Evolutionary conservation across 2,113 vertebrate genomes (phyloP), one percentile per base, ranked within the genome.

Genomic region (Ciconia boyciana): DNA sequence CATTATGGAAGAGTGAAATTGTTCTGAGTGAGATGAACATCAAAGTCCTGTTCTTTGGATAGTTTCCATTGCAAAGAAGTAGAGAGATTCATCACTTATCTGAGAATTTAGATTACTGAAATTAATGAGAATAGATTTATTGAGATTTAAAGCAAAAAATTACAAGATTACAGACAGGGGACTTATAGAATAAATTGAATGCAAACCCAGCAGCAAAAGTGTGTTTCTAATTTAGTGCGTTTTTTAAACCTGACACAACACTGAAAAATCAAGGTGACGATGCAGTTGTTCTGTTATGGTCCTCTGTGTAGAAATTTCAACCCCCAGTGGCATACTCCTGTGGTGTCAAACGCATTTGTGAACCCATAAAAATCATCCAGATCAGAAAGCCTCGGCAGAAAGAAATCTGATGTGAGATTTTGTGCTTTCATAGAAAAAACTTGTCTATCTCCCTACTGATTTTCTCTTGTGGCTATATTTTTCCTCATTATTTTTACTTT

Each of bases 181-280:
- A 69, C 14, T 72, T 75, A 55, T 0, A 69, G 71, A 80, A 94
- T 66, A 90, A 93, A 89, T 19, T 75, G 88, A 86, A 81, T 83
- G 70, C n/a, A 86, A 95, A 88, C 16, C 62, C 62, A 78, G 72
- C 32, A 81, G 80, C 60, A 81, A 72, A 87, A 90, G 43, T 41
- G 55, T 95, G 92, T 88, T 98, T 95, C 70, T 92, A 95, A 92
- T 95, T 95, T 88, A 77, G 57, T 34, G 28, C 10, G 11, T 46
- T 83, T 76, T 52, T 82, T 5, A 52, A 78, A 69, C 39, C 75
- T 95, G 62, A 39, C 70, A 87, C 69, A 81, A 34, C 29, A 41
- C 34, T 83, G 65, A 91, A 86, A 84, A 64, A 83, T 46, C 65
- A 92, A 94, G 61, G 81, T 89, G 87, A 81, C 0, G 10, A 77